Evolutionary conservation across 2,888 invertebrate species (phyloP), one percentile per base, ranked within the genome.

Genomic region (Aleiodes testaceus): DNA sequence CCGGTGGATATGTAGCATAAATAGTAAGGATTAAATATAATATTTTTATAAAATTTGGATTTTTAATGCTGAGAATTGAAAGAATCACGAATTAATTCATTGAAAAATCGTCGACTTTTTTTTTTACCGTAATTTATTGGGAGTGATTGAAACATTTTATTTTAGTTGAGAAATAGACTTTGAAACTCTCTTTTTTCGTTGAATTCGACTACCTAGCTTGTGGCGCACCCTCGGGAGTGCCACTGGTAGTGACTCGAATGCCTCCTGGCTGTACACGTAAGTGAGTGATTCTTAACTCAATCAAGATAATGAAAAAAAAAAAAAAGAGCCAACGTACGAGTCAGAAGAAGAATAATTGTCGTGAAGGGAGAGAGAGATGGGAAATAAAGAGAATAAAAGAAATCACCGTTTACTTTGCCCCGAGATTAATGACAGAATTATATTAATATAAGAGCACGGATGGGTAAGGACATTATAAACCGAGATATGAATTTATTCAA

Each of bases 381-480:
- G n/a, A 12, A 53, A 26, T 22, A 18, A 9, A 12, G 22, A 0
- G 9, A 53, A 36, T 36, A 59, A 59, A 59, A 11, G 6, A 42
- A 42, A 44, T 18, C 14, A 30, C 59, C 14, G 42, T 59, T 42
- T 59, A 59, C 14, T 59, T 36, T 14, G 16, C 42, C 3, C 16
- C 11, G 42, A 59, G 59, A 59, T 59, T 59, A 59, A 59, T 42
- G 42, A 59, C 42, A 59, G 42, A 59, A 59, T 59, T 59, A 59
- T 59, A 59, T 59, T 42, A 59, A 59, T 59, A 36, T 11, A 42
- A 18, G 42, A 42, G 42, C 42, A 18, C 0, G 7, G 4, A 20
- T 18, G 45, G 30, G 44, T 42, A 16, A 42, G 20, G 36, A 59
- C 44, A 44, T 18, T 53, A 26, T 30, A 42, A 9, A 18, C 55